Percentiles rank a stretch among this genome's conserved stretches.
phyloP scores from a whole-genome alignment of 2,888 invertebrate species.

The Agriopis aurantiaria region DNA sequence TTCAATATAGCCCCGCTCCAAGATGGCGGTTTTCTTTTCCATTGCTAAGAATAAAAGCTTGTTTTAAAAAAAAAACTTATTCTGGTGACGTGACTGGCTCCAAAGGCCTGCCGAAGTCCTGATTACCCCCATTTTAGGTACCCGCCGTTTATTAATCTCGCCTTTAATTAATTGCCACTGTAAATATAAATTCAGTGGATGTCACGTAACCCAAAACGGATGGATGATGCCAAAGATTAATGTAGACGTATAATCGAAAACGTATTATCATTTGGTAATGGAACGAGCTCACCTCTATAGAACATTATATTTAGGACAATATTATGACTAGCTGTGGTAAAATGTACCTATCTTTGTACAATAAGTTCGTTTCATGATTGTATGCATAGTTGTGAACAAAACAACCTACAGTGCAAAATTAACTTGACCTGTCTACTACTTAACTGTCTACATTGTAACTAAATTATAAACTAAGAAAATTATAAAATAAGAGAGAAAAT shows the following conservation, averaged over 20 bases:
- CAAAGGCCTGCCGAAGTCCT: neutral
- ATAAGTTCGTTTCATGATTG: neutral
- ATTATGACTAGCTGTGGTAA: neutral
- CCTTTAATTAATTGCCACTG: slow-evolving; percentile 62
- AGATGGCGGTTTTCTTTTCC: too few species aligned
- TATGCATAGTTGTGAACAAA: too few species aligned
- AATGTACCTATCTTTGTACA: neutral
- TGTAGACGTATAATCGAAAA: slow-evolving; percentile 9
- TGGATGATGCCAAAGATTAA: slow-evolving; percentile 46
- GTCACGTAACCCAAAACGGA: slow-evolving; percentile 55
- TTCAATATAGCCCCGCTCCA: too few species aligned
- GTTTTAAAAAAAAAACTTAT: neutral
- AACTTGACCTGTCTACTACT: too few species aligned
- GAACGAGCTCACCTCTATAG: neutral
- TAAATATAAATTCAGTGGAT: slow-evolving; percentile 60
- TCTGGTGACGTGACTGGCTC: neutral
- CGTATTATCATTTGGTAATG: slow-evolving; percentile 7
- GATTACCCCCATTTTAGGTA: slow-evolving; percentile 11
- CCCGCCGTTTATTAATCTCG: slow-evolving; percentile 56
- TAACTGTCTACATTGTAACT: too few species aligned
- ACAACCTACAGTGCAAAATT: too few species aligned
- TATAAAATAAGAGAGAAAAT: too few species aligned
- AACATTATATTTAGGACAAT: neutral
- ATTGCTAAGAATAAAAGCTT: too few species aligned
- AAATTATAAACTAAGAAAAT: too few species aligned